Percentiles rank a stretch among this genome's conserved stretches.
phyloP scores from a whole-genome alignment of 2,113 vertebrate genomes.

The Lepus europaeus region DNA sequence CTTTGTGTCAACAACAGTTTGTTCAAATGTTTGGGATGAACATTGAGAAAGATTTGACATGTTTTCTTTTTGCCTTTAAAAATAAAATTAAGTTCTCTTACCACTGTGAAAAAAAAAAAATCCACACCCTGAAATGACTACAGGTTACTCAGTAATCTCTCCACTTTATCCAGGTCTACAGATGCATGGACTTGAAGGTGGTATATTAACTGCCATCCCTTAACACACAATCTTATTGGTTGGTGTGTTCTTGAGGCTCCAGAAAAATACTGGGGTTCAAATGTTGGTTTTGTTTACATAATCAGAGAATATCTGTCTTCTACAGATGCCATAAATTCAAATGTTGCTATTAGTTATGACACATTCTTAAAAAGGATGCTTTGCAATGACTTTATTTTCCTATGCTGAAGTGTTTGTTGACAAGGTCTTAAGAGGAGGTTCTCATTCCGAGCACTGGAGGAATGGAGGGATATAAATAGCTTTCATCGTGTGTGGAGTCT shows the following conservation, averaged over 20 bases:
- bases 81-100: constrained; percentile 50
- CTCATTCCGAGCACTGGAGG: constrained; percentile 55
- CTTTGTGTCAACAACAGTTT: constrained; percentile 61
- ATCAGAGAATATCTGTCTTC: constrained; percentile 61
- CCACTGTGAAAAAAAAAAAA: constrained; percentile 66
- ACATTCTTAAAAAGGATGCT: constrained; percentile 46
- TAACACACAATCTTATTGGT: constrained; percentile 65
- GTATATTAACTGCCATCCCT: constrained; percentile 53
- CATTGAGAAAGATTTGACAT: constrained; percentile 71
- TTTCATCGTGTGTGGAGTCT: constrained; percentile 70
- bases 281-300: constrained; percentile 67
- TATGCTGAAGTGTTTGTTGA: constrained; percentile 67
- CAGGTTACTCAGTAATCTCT: constrained; percentile 64
- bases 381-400: not conserved
- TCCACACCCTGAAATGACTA: constrained; percentile 68
- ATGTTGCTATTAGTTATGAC: constrained; percentile 56
- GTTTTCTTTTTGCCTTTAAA: constrained; percentile 78
- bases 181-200: constrained; percentile 68
- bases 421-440: constrained; percentile 64
- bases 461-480: constrained; percentile 69
- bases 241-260: constrained; percentile 68
- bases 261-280: constrained; percentile 53
- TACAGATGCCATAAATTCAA: constrained; percentile 40
- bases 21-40: constrained; percentile 46
- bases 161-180: constrained; percentile 70